These are phyloP conservation scores for Characodon lateralis DNA, from an alignment of 2,797 vertebrate species.

Conservation along the genomic window DNA sequence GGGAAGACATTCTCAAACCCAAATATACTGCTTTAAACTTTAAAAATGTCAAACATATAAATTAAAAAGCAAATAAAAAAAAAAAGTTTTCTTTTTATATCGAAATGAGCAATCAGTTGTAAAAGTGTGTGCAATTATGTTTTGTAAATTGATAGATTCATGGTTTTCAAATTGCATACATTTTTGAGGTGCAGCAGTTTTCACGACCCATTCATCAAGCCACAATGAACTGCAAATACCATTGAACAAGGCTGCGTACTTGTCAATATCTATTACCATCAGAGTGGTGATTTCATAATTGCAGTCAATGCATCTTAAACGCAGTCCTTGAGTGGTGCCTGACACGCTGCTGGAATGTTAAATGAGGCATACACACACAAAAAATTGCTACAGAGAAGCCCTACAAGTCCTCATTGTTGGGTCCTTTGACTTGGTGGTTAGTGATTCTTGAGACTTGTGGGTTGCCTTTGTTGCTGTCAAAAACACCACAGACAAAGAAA, in stretches of 20 bases:
- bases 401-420: slow-evolving; percentile 27
- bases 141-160: background rate
- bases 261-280: slow-evolving; percentile 63
- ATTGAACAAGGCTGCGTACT: slow-evolving; percentile 38
- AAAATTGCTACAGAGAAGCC: slow-evolving; percentile 23
- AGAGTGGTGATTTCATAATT: slow-evolving; percentile 53
- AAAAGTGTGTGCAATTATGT: background rate
- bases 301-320: slow-evolving; percentile 47
- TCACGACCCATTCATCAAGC: slow-evolving; percentile 8
- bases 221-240: slow-evolving; percentile 35
- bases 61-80: background rate
- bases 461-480: slow-evolving; percentile 43
- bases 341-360: slow-evolving; percentile 53
- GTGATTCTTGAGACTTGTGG: slow-evolving; percentile 40
- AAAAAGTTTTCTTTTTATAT: background rate
- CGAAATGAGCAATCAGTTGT: background rate
- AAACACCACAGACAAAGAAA: slow-evolving; percentile 33
- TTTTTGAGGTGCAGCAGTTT: slow-evolving; percentile 14
- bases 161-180: slow-evolving; percentile 25
- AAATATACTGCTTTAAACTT: background rate
- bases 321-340: slow-evolving; percentile 61
- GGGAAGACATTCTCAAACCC: background rate
- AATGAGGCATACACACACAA: slow-evolving; percentile 51
- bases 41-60: background rate
- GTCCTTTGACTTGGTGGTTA: slow-evolving; percentile 42